Conservation (phyloP, 2,888 invertebrate genomes). For the Suillia variegata region DNA sequence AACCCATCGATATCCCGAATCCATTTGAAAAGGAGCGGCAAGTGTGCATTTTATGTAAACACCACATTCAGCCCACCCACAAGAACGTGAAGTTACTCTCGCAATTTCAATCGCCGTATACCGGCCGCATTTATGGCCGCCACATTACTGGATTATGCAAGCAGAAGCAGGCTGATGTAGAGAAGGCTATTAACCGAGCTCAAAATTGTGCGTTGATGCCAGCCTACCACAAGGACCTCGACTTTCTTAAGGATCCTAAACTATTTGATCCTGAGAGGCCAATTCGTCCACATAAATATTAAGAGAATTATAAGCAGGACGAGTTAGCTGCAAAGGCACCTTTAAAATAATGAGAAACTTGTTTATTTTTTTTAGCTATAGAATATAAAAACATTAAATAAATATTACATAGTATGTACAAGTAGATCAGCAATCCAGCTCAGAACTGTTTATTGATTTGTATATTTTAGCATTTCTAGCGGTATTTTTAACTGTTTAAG, state of each 20-base stretch:
- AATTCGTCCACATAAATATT: conserved; percentile 78
- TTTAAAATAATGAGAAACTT: conserved; percentile 32
- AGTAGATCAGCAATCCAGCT: no score
- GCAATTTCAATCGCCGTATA: conserved; percentile 95
- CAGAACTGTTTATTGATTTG: no score
- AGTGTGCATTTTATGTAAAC: conserved; percentile 82
- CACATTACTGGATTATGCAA: conserved; percentile 94
- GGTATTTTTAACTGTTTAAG: conserved; percentile 43
- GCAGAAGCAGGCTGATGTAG: conserved; percentile 76
- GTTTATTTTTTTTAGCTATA: no score
- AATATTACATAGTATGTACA: no score
- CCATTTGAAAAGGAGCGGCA: conserved; percentile 78
- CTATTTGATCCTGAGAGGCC: conserved; percentile 89
- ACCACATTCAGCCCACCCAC: conserved; percentile 82
- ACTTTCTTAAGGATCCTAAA: conserved; percentile 84
- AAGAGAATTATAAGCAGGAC: conserved; percentile 41
- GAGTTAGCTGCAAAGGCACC: no score
- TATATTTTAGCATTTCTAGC: conserved; percentile 44
- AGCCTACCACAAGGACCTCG: conserved; percentile 77
- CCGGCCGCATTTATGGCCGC: conserved; percentile 88
- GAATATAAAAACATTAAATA: neutral
- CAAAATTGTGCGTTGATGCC: conserved; percentile 84
- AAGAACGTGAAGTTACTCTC: conserved; percentile 91
- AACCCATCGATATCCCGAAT: conserved; percentile 70
- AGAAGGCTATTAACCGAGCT: conserved; percentile 76